phyloP scores from a whole-genome alignment of 2,113 vertebrate genomes.

The Pangasianodon hypophthalmus region DNA sequence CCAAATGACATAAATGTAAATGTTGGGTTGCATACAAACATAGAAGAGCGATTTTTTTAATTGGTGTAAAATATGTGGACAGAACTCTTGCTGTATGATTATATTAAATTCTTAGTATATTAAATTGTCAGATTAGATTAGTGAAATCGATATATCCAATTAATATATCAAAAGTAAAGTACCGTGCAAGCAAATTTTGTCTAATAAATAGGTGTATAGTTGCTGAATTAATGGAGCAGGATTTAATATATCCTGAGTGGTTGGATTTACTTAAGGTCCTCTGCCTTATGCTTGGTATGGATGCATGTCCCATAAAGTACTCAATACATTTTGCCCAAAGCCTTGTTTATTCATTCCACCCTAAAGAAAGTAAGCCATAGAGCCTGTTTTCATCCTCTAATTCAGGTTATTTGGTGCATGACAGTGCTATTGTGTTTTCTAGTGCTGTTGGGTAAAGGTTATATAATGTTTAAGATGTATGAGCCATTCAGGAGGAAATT shows the following conservation, averaged over 20 bases:
- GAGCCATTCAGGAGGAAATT: no score
- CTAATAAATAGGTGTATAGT: not conserved
- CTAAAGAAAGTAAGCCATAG: not conserved
- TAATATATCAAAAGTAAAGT: not conserved
- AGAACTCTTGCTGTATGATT: slow-evolving; percentile 45
- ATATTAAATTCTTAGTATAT: slow-evolving; percentile 5
- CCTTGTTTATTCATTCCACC: slow-evolving; percentile 3
- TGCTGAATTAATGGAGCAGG: not conserved
- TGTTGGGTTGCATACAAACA: not conserved
- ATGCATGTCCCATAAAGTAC: not conserved
- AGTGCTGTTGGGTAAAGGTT: not conserved
- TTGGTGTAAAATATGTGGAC: not conserved
- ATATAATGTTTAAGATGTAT: not conserved
- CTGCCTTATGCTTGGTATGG: slow-evolving; percentile 1
- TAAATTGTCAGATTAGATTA: not conserved
- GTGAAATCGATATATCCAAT: not conserved
- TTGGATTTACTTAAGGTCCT: not conserved
- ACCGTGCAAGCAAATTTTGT: not conserved
- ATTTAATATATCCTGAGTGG: not conserved
- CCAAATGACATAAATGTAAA: not conserved
- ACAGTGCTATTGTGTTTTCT: not conserved
- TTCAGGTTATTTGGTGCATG: not conserved
- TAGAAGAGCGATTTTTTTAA: not conserved
- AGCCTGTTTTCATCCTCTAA: not conserved
- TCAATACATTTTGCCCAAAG: not conserved